phyloP scores from a whole-genome alignment of 2,797 vertebrate genomes.

The Champsocephalus esox region DNA sequence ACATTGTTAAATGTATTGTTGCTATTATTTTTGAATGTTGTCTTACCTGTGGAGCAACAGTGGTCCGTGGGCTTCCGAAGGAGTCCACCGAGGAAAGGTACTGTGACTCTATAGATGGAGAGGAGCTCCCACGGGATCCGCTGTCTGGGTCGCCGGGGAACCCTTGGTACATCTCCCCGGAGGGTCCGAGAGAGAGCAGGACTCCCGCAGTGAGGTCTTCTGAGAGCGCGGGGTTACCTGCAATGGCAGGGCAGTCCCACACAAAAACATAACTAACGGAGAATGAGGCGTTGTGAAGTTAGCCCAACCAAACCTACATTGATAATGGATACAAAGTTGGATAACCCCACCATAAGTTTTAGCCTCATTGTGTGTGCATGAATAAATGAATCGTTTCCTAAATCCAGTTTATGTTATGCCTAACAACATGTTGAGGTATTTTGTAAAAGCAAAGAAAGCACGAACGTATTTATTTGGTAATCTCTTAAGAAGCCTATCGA shows the following conservation, averaged over 20 bases:
- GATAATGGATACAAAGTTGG: neutral
- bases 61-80: slow-evolving; percentile 93
- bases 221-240: slow-evolving; percentile 79
- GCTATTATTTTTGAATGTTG: neutral
- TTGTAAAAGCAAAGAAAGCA: neutral
- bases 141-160: slow-evolving; percentile 96
- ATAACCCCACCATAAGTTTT: neutral
- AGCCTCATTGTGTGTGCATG: neutral
- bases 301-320: neutral
- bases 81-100: slow-evolving; percentile 98
- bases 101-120: slow-evolving; percentile 95
- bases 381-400: neutral
- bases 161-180: slow-evolving; percentile 97
- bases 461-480: neutral
- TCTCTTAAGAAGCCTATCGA: neutral
- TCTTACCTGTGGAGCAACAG: slow-evolving; percentile 92
- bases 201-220: slow-evolving; percentile 72
- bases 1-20: no score
- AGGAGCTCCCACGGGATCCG: slow-evolving; percentile 94
- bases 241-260: slow-evolving; percentile 60
- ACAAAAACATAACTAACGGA: slow-evolving; percentile 53
- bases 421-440: neutral
- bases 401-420: neutral
- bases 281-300: neutral
- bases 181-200: slow-evolving; percentile 76